These are phyloP conservation scores for Crepidodera aurea DNA, from an alignment of 2,888 invertebrate genomes.

Conservation along the genomic window DNA sequence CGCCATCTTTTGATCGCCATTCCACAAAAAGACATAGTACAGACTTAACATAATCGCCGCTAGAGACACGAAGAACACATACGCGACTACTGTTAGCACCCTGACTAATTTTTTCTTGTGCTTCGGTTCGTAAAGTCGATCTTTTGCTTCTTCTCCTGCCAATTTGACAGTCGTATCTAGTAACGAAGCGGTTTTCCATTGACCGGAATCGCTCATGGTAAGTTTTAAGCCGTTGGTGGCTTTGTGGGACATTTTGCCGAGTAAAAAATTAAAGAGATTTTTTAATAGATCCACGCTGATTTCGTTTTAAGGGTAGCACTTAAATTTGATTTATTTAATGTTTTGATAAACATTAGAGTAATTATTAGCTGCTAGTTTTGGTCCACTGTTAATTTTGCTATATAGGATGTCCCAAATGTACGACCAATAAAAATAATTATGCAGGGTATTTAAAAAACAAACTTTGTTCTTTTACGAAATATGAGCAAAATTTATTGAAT, in stretches of 20 bases:
- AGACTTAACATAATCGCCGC: slow-evolving; percentile 93
- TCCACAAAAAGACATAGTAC: slow-evolving; percentile 95
- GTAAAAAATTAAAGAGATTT: slow-evolving; percentile 35
- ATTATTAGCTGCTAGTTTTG: no score
- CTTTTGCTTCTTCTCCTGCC: slow-evolving; percentile 71
- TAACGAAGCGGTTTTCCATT: slow-evolving; percentile 51
- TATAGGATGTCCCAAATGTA: no score
- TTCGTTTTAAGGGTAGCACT: slow-evolving; percentile 29
- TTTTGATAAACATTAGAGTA: slow-evolving; percentile 5
- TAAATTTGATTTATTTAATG: slow-evolving; percentile 7
- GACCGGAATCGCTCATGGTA: slow-evolving; percentile 48
- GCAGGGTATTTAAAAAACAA: no score
- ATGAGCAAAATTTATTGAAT: no score
- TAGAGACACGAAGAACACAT: slow-evolving; percentile 92
- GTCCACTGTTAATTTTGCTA: no score
- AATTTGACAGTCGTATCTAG: slow-evolving; percentile 71
- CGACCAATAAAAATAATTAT: no score
- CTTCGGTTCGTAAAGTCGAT: slow-evolving; percentile 81
- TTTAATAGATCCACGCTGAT: slow-evolving; percentile 46
- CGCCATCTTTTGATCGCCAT: slow-evolving; percentile 68
- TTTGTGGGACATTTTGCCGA: slow-evolving; percentile 66
- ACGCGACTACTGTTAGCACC: slow-evolving; percentile 91
- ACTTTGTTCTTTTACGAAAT: no score
- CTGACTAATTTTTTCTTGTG: slow-evolving; percentile 88
- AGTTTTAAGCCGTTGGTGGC: slow-evolving; percentile 65